phyloP scores from a whole-genome alignment of 2,113 vertebrate species.

The Girardinichthys multiradiatus region DNA sequence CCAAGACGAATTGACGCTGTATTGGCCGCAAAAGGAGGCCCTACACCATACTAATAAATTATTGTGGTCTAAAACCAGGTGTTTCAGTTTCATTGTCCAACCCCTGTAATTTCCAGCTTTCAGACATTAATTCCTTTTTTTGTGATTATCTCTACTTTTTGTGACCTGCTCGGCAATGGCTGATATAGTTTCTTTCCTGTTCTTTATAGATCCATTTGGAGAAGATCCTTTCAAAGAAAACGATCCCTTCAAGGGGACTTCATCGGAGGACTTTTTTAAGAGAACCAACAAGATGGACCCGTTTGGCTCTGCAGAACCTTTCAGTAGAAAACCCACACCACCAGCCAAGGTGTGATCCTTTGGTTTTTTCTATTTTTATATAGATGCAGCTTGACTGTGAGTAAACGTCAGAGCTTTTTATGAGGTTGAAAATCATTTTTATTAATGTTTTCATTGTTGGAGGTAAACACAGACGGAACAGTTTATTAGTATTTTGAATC shows the following conservation, averaged over 20 bases:
- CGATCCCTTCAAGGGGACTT: constrained; percentile 85
- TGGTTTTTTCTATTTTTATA: background rate
- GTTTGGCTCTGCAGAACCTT: constrained; percentile 87
- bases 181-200: background rate
- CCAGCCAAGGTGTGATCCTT: constrained; percentile 83
- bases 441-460: background rate
- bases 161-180: background rate
- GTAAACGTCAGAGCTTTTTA: background rate
- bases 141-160: too few species aligned
- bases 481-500: constrained; percentile 14
- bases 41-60: too few species aligned
- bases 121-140: background rate
- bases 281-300: constrained; percentile 83
- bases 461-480: background rate
- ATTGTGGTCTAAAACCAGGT: too few species aligned
- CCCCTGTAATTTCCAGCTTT: background rate
- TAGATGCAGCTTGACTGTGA: background rate
- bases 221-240: constrained; percentile 94
- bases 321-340: constrained; percentile 81
- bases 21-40: too few species aligned
- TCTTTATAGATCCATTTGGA: constrained; percentile 89
- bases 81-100: too few species aligned
- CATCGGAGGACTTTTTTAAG: constrained; percentile 88
- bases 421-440: background rate
- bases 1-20: too few species aligned